Evolutionary conservation across 2,888 invertebrate species (phyloP).

Genomic region (Drosophila quinaria): DNA sequence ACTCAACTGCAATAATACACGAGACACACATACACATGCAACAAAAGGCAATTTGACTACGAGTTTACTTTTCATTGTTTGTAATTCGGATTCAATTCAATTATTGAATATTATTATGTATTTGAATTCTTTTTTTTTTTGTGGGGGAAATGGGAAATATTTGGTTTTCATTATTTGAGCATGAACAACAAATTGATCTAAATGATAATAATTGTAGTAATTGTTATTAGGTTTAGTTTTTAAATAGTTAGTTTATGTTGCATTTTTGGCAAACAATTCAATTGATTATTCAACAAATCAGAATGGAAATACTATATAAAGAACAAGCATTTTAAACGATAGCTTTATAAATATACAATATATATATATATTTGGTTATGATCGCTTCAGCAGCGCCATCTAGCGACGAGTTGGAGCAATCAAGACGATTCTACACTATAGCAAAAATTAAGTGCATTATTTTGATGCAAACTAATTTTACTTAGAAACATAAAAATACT

Average conservation of each 20-base stretch:
- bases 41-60: slow-evolving; percentile 65
- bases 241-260: slow-evolving; percentile 21
- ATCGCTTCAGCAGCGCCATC: slow-evolving; percentile 23
- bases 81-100: slow-evolving; percentile 26
- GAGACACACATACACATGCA: slow-evolving; percentile 47
- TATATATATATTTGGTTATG: not conserved
- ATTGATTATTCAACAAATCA: slow-evolving; percentile 22
- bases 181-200: slow-evolving; percentile 68
- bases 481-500: too few species aligned
- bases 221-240: slow-evolving; percentile 19
- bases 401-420: slow-evolving; percentile 12
- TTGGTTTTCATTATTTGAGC: slow-evolving; percentile 37
- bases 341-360: not conserved
- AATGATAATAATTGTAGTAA: slow-evolving; percentile 55
- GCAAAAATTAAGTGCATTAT: not conserved
- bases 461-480: not conserved
- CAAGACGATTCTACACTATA: not conserved
- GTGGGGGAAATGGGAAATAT: not conserved
- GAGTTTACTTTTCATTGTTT: slow-evolving; percentile 7
- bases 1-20: slow-evolving; percentile 42
- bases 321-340: slow-evolving; percentile 27
- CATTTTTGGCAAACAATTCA: slow-evolving; percentile 39
- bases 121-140: not conserved
- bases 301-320: slow-evolving; percentile 6
- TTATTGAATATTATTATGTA: slow-evolving; percentile 7